These are phyloP conservation scores for Dicaeum eximium DNA, from an alignment of 2,113 vertebrate genomes.

Conservation along the genomic window DNA sequence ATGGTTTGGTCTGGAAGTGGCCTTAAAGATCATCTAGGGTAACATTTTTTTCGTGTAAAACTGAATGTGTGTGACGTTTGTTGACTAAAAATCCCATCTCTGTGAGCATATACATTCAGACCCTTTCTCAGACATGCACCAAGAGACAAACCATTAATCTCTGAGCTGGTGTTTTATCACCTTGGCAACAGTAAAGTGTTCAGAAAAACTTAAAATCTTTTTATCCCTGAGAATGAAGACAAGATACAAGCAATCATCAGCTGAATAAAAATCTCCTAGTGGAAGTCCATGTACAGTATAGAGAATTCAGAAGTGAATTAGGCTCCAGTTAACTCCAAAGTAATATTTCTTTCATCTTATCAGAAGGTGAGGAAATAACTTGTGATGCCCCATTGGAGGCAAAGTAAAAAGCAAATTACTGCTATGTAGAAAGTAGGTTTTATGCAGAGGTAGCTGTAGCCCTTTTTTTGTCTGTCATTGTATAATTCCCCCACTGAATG, in stretches of 20 bases:
- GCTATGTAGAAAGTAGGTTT: neutral
- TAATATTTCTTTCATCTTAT: neutral
- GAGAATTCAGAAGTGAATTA: neutral
- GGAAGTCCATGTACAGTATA: neutral
- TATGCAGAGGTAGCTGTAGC: neutral
- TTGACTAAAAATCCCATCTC: neutral
- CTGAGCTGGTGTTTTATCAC: neutral
- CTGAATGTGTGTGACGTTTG: neutral
- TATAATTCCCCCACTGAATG: neutral
- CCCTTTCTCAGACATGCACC: neutral
- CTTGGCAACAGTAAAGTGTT: slow-evolving; percentile 18
- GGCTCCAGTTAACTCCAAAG: neutral
- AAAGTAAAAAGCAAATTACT: neutral
- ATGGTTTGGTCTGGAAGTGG: neutral
- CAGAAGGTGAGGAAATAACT: neutral
- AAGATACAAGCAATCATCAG: neutral
- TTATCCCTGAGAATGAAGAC: neutral
- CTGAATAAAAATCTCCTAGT: neutral
- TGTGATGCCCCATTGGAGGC: neutral
- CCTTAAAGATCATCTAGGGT: neutral
- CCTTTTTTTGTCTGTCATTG: neutral
- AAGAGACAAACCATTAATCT: neutral
- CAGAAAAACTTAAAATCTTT: slow-evolving; percentile 6
- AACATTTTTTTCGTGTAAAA: neutral
- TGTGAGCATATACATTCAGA: neutral